Base-by-base conservation (phyloP, 2,113 vertebrate species). In the Xenus cinereus region DNA sequence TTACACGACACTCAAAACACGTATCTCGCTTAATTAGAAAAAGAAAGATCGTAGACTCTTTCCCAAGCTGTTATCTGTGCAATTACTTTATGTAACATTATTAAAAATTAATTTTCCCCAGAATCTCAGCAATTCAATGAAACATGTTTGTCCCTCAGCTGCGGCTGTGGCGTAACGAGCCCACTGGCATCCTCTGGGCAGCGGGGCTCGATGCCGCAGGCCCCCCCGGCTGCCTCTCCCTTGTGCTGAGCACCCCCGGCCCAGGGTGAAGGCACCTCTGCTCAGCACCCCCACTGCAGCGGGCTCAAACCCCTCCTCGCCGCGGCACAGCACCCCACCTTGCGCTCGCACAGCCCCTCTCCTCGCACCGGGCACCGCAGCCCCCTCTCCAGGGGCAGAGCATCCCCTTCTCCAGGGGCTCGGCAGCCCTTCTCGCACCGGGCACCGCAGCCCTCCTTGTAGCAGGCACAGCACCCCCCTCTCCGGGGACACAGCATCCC, bases 81-180 rank as follows among this genome's bases (percentile, higher is more conserved):
- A 92, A 92, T 95, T 92, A 94, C 92, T 96, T 95, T 94, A 95
- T 93, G 96, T 93, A 95, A 96, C 95, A 86, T 93, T 92, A 95
- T 96, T 86, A 96, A 96, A 96, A 94, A 96, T 96, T 96, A 95
- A 97, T 94, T 96, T 94, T 59, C 71, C 86, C 89, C 74, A 43
- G 78, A 87, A 93, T 56, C 95, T 69, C 63, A 10, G 62, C 54
- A n/a, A 41, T 74, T 89, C 59, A 90, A 80, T 69, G 72, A 84
- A 84, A 92, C 89, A 46, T 5, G 64, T 90, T 67, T 10, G 86
- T 83, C 85, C 66, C 85, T 60, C 78, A 10, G 89, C 81, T 66
- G 69, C 43, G 14, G 84, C 84, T 50, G 89, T 5, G 7, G 63
- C 3, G 15, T 18, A 60, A n/a, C 66, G 79, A 74, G 59, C 75